Evolutionary conservation across 2,113 vertebrate species (phyloP).

Genomic region (Pterocles gutturalis): DNA sequence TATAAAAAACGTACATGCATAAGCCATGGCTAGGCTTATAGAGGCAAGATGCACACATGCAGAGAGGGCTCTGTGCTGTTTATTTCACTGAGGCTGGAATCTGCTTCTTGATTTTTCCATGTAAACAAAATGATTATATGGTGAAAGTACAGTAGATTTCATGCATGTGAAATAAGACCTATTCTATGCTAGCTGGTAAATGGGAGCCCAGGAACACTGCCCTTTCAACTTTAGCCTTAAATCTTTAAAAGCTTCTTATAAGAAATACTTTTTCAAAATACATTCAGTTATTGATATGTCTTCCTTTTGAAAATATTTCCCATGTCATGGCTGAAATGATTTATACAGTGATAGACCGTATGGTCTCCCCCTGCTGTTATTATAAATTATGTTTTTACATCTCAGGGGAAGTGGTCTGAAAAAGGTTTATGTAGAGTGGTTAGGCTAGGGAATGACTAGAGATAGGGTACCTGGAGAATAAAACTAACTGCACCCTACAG

Average conservation of each 20-base stretch:
- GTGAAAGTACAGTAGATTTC: background rate
- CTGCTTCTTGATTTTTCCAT: background rate
- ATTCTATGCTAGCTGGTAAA: background rate
- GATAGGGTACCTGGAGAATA: slow-evolving; percentile 26
- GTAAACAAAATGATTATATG: background rate
- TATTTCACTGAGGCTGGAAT: background rate
- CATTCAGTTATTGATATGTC: background rate
- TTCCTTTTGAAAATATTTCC: slow-evolving; percentile 54
- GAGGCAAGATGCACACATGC: background rate
- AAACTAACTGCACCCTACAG: background rate
- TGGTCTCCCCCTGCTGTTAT: background rate
- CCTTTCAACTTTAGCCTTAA: background rate
- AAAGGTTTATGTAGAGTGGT: background rate
- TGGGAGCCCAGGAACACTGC: background rate
- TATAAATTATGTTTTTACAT: slow-evolving; percentile 14
- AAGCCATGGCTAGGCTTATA: background rate
- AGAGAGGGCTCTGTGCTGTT: background rate
- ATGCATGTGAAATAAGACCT: background rate
- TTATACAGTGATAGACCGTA: slow-evolving; percentile 8
- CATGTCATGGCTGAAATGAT: slow-evolving; percentile 16
- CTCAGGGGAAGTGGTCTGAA: background rate
- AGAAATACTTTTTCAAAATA: background rate
- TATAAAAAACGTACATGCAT: background rate
- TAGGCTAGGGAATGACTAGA: background rate
- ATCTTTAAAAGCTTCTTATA: background rate